A percentile compares a stretch with the other conserved stretches of the same genome.
Conservation (phyloP, 2,888 invertebrate species). For the Drosophila anomalata region DNA sequence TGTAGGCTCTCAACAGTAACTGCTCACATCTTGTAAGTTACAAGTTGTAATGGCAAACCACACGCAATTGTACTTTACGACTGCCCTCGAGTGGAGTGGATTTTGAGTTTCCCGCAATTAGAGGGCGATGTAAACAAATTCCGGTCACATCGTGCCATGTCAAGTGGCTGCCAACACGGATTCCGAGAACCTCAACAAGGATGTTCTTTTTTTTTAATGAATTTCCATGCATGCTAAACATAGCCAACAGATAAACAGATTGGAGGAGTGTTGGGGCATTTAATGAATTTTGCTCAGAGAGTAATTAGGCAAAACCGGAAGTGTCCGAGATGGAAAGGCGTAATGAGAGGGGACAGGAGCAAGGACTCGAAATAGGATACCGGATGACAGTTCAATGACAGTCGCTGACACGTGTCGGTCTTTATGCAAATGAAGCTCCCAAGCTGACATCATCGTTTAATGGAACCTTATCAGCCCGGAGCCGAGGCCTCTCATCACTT, state of each 20-base stretch:
- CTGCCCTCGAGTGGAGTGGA: constrained; percentile 36
- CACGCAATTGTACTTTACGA: constrained; percentile 28
- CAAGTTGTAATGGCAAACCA: constrained; percentile 7
- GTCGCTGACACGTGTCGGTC: constrained; percentile 37
- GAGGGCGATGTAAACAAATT: constrained; percentile 50
- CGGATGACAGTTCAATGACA: constrained; percentile 46
- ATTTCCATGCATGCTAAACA: constrained; percentile 51
- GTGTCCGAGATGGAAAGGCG: constrained; percentile 9
- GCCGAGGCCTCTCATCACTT: constrained; percentile 7
- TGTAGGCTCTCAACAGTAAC: constrained; percentile 2
- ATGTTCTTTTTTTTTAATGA: constrained; percentile 66
- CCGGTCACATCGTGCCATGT: constrained; percentile 15
- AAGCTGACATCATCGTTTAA: constrained; percentile 60
- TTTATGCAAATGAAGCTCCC: constrained; percentile 48
- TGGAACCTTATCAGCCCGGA: constrained; percentile 32
- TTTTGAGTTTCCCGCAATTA: constrained; percentile 71
- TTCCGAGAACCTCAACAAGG: constrained; percentile 34
- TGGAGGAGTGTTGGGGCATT: constrained; percentile 38
- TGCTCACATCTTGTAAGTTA: constrained; percentile 22
- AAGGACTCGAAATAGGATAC: constrained; percentile 15
- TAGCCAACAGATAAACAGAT: constrained; percentile 25
- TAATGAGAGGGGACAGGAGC: constrained; percentile 11
- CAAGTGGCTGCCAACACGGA: constrained; percentile 20
- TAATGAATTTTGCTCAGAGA: constrained; percentile 45
- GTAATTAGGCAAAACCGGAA: constrained; percentile 62